Evolutionary conservation across 2,888 invertebrate genomes (phyloP).

Genomic region (Yponomeuta sedellus): DNA sequence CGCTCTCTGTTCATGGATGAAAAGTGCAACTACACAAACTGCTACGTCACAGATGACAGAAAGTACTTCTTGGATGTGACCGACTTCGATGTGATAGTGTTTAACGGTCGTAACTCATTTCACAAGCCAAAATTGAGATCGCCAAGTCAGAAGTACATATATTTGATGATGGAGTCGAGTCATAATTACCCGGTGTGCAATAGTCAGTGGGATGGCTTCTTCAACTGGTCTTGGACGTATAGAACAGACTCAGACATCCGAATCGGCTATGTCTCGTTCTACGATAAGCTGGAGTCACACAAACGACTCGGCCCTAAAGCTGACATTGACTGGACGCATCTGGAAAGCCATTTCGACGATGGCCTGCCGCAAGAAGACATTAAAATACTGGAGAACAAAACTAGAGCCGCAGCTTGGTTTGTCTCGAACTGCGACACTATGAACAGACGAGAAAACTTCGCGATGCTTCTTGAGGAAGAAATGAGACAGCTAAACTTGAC

Average conservation of each 20-base stretch:
- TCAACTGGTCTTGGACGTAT: conserved; percentile 28
- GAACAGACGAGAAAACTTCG: conserved; percentile 13
- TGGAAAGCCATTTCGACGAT: neutral
- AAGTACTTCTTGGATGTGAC: conserved; percentile 18
- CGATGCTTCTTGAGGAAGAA: conserved; percentile 13
- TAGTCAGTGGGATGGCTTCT: conserved; percentile 20
- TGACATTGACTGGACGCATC: conserved; percentile 15
- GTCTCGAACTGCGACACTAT: conserved; percentile 16
- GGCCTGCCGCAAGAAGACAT: conserved; percentile 6
- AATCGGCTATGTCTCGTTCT: conserved; percentile 21
- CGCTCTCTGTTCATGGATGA: conserved; percentile 24
- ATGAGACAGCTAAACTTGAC: conserved; percentile 18
- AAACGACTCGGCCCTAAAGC: conserved; percentile 15
- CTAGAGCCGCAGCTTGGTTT: conserved; percentile 18
- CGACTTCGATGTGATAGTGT: conserved; percentile 5
- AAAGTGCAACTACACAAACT: conserved; percentile 27
- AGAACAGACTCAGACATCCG: conserved; percentile 22
- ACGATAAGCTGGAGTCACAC: conserved; percentile 5
- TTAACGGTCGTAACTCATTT: neutral
- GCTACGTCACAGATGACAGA: conserved; percentile 25
- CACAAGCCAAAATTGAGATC: conserved; percentile 18
- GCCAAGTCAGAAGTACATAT: conserved; percentile 22
- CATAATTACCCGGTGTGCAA: conserved; percentile 22
- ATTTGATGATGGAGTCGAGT: conserved; percentile 23
- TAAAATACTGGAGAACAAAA: conserved; percentile 14